Evolutionary conservation across 2,888 invertebrate species (phyloP), one percentile per base, ranked within the genome.

Genomic region (Acleris cristana): DNA sequence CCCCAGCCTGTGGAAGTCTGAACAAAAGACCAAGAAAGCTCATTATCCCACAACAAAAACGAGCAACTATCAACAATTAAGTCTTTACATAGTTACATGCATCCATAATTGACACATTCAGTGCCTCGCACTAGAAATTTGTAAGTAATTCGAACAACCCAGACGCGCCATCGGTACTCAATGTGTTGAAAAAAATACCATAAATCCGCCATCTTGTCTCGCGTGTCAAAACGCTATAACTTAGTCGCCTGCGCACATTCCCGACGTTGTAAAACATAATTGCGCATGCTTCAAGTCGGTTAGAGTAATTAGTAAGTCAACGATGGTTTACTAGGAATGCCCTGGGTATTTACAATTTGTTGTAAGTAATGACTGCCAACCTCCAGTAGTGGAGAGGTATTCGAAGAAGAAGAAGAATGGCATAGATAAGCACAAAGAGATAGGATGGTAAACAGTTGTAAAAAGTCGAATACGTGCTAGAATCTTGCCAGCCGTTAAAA

Each of bases 181-280:
- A 18, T 6, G 48, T 48, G 4, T 23, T 53, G 3, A 16, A 34
- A 62, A 56, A 66, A 66, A 60, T 55, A 21, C 40, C n/a, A 53
- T 61, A 61, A 53, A 60, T 60, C 55, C 60, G 30, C 51, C 23
- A 51, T 54, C 19, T 58, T 58, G 58, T 44, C 51, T 67, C 19
- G 67, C 67, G 67, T 67, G 67, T 63, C 58, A 58, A 63, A 67
- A 63, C 12, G 54, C 62, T 67, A 67, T 67, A 67, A 67, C 62
- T 67, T 58, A 57, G 61, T 40, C 66, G 65, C 61, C 65, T 51
- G 65, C 65, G 61, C 61, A 62, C 57, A 67, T 67, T 67, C 66
- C 53, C 51, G 21, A 8, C 56, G 66, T 54, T 49, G 67, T 63
- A 48, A 57, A 63, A 67, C 62, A 67, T 67, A 63, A 67, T 67